Evolutionary conservation across 2,113 vertebrate species (phyloP).

Genomic region (Macrotus californicus): DNA sequence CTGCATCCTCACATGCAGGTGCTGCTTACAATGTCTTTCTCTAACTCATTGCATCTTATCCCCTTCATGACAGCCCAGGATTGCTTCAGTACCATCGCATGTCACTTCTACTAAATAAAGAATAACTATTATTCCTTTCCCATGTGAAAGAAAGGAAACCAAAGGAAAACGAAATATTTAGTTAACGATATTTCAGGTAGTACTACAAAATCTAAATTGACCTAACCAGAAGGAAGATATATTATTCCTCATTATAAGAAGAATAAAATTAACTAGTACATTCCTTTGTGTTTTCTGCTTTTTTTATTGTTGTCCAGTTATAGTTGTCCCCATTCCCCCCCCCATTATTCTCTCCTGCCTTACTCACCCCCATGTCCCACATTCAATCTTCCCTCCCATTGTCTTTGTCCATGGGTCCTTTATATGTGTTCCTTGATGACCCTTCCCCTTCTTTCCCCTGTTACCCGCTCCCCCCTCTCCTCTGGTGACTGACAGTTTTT

Average conservation of each 20-base stretch:
- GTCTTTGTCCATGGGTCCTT: no score
- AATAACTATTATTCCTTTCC: not conserved
- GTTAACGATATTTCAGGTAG: not conserved
- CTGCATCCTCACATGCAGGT: not conserved
- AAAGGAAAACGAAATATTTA: not conserved
- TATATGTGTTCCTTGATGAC: no score
- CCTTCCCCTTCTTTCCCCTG: no score
- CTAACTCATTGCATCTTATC: accelerated
- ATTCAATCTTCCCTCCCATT: no score
- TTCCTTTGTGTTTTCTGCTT: not conserved
- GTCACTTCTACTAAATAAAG: not conserved
- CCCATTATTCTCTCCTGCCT: no score
- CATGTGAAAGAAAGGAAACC: not conserved
- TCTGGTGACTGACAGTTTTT: no score
- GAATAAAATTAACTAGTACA: not conserved
- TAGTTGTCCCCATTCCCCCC: no score
- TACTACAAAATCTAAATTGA: not conserved
- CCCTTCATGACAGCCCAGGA: not conserved
- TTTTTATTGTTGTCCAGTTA: not conserved
- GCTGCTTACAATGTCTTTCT: not conserved
- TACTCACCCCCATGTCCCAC: no score
- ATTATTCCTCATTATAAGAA: not conserved
- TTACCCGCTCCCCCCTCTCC: no score
- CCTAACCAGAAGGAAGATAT: not conserved
- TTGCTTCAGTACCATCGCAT: not conserved